Evolutionary conservation across 2,888 invertebrate species (phyloP).

Genomic region (Caenorhabditis sp.): DNA sequence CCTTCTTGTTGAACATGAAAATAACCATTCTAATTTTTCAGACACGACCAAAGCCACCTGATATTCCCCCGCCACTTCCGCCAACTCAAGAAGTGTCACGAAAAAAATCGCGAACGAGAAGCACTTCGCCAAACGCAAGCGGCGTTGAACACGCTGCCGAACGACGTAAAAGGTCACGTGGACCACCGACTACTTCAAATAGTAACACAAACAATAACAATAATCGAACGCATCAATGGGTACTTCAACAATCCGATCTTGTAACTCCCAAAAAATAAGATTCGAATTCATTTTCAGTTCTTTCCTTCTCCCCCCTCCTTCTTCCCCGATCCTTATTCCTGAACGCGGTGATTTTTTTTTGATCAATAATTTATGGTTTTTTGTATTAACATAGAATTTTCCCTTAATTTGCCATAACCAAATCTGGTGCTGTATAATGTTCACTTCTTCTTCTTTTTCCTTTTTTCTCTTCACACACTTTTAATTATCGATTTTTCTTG

Average conservation of each 20-base stretch:
- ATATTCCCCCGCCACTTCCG: slow-evolving; percentile 53
- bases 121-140: slow-evolving; percentile 47
- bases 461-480: neutral
- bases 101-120: slow-evolving; percentile 43
- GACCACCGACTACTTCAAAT: slow-evolving; percentile 23
- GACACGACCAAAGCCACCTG: slow-evolving; percentile 51
- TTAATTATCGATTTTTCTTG: slow-evolving; percentile 11
- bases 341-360: slow-evolving; percentile 21
- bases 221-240: slow-evolving; percentile 60
- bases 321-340: slow-evolving; percentile 1
- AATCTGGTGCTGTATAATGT: slow-evolving; percentile 38
- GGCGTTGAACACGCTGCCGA: slow-evolving; percentile 36
- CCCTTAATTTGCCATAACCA: slow-evolving; percentile 31
- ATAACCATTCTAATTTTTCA: no score
- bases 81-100: slow-evolving; percentile 35
- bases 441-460: slow-evolving; percentile 10
- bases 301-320: slow-evolving; percentile 11
- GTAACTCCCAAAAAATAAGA: slow-evolving; percentile 39
- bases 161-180: slow-evolving; percentile 38
- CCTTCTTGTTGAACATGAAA: no score
- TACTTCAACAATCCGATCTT: slow-evolving; percentile 64
- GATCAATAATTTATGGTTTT: slow-evolving; percentile 7
- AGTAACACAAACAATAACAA: slow-evolving; percentile 11
- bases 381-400: neutral
- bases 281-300: slow-evolving; percentile 20